Evolutionary conservation across 2,113 vertebrate species (phyloP).

Genomic region (Steatornis caripensis): DNA sequence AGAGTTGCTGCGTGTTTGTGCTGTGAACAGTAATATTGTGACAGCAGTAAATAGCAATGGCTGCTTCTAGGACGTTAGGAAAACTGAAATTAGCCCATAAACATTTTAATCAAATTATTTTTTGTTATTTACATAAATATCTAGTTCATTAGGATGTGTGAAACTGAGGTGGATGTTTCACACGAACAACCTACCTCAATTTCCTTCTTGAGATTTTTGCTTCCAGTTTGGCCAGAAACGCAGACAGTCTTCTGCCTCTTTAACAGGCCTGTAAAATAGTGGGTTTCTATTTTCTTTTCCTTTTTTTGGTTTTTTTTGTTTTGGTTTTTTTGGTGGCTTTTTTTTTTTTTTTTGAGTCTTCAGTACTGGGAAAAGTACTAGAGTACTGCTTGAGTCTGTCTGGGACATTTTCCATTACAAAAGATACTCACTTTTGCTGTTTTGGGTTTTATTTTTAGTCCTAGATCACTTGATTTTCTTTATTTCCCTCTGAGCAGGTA

Average conservation of each 20-base stretch:
- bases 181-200: neutral
- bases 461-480: neutral
- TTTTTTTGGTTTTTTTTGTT: neutral
- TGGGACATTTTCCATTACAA: neutral
- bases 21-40: neutral
- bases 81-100: neutral
- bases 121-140: neutral
- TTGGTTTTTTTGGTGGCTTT: neutral
- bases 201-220: neutral
- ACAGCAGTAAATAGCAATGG: neutral
- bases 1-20: neutral
- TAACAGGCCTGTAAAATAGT: neutral
- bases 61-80: neutral
- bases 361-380: neutral
- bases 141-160: neutral
- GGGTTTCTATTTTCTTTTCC: fast-evolving
- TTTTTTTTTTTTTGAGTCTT: neutral
- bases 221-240: neutral
- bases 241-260: neutral
- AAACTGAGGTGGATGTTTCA: neutral
- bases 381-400: neutral
- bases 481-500: neutral
- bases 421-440: neutral
- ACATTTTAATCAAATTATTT: neutral
- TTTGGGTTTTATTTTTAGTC: neutral